These are phyloP conservation scores for Halocynthia roretzi DNA, from an alignment of 23 tunicate species.

Conservation along the genomic window DNA sequence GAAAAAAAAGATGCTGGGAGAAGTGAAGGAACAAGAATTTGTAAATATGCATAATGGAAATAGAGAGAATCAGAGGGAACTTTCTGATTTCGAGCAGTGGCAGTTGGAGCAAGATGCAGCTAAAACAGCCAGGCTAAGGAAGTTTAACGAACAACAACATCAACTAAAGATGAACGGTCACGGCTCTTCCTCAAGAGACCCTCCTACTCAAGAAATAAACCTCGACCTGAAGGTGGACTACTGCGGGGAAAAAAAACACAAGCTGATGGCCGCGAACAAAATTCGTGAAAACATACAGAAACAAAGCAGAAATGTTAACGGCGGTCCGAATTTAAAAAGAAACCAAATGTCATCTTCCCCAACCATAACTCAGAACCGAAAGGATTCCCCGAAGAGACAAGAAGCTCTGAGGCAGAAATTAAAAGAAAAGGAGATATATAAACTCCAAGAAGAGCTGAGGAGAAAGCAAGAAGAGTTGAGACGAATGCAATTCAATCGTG, in stretches of 20 bases:
- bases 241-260: no score
- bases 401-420: slow-evolving; percentile 5
- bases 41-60: slow-evolving; percentile 4
- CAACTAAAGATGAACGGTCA: no score
- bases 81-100: slow-evolving; percentile 79
- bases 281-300: background rate
- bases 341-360: no score
- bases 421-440: background rate
- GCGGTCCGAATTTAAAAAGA: no score
- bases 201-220: no score
- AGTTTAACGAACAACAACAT: background rate
- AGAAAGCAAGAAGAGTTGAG: slow-evolving; percentile 6
- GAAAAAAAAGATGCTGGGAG: slow-evolving; percentile 8
- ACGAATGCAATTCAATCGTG: slow-evolving; percentile 8
- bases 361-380: no score
- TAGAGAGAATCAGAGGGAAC: slow-evolving; percentile 5
- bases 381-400: background rate
- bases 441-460: slow-evolving; percentile 7
- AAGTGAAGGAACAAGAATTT: background rate
- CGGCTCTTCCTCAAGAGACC: no score
- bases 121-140: slow-evolving; percentile 27
- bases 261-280: no score
- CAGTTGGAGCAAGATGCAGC: slow-evolving; percentile 52
- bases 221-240: no score
- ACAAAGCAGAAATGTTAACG: background rate